Evolutionary conservation across 2,888 invertebrate genomes (phyloP), one percentile per base, ranked within the genome.

Genomic region (Chaitophorus viminalis): DNA sequence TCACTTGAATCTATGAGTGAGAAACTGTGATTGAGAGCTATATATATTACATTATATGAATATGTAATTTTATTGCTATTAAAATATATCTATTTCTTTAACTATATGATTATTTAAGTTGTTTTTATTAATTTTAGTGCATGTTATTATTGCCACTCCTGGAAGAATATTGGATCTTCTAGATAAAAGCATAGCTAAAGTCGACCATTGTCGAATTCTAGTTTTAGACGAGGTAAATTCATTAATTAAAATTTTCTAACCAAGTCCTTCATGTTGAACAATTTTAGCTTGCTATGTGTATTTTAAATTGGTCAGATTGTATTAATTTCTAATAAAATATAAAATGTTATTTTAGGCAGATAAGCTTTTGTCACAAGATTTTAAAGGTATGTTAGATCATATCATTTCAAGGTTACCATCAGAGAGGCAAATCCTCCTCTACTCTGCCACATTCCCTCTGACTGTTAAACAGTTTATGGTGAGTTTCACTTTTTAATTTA

Each of bases 81-180:
- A n/a, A n/a, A n/a, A n/a, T n/a, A n/a, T n/a, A n/a, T n/a, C n/a
- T n/a, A n/a, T n/a, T n/a, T n/a, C n/a, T 54, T 39, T 39, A 39
- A 3, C 39, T 39, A 39, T 39, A 11, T 18, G 14, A 54, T 21
- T 21, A 60, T 3, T 25, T 60, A 25, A 25, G 5, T 60, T 60
- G 1, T 60, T 25, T 60, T 60, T 25, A 60, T 75, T 79, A 87
- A 81, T 89, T 93, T 36, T 92, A 96, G 99, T 99, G 91, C 99
- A 99, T 94, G 95, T 99, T 90, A 97, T 99, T 91, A 99, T 99
- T 92, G 99, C 99, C 90, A 99, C 99, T 90, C 99, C 99, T 89
- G 99, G 99, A 91, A 95, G 99, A 92, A 99, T 99, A 93, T 94
- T 99, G 92, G 99, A 99, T 94, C 95, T 99, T 92, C 98, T 99